These are phyloP conservation scores for Mustela nigripes DNA, from an alignment of 2,113 vertebrate genomes.

Conservation along the genomic window DNA sequence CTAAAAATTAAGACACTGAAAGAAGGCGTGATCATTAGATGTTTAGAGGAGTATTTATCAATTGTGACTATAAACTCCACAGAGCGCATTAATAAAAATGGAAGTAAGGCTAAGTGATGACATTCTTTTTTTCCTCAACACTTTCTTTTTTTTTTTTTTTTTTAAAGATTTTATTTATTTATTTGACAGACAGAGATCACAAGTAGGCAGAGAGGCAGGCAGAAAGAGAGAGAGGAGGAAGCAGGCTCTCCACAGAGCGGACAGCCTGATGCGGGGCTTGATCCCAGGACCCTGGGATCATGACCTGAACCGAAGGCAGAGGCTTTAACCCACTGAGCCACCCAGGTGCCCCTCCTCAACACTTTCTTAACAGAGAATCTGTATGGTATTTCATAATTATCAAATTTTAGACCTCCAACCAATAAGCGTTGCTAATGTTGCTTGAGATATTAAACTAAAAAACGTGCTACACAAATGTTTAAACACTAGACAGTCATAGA, in stretches of 20 bases:
- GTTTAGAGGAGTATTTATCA: conserved; percentile 54
- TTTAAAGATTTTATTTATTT: too few species aligned
- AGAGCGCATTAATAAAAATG: background rate
- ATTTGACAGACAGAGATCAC: too few species aligned
- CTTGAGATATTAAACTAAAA: background rate
- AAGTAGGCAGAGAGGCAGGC: too few species aligned
- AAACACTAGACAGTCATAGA: background rate
- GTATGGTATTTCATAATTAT: background rate
- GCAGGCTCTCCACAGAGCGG: too few species aligned
- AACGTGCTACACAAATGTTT: background rate
- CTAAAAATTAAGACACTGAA: background rate
- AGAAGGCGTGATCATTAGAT: background rate
- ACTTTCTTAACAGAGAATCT: background rate
- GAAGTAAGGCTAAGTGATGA: conserved; percentile 7
- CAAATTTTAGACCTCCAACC: background rate
- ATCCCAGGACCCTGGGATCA: too few species aligned
- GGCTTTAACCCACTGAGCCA: too few species aligned
- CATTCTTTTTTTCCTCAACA: background rate
- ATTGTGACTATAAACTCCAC: conserved; percentile 19
- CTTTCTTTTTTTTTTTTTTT: background rate
- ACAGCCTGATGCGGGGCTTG: too few species aligned
- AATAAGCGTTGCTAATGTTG: background rate
- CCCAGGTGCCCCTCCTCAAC: background rate
- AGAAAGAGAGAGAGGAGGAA: too few species aligned
- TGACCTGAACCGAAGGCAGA: too few species aligned